These are phyloP conservation scores for Patiria pectinifera DNA, from an alignment of 53 echinoderm and acorn worm species.

Conservation along the genomic window DNA sequence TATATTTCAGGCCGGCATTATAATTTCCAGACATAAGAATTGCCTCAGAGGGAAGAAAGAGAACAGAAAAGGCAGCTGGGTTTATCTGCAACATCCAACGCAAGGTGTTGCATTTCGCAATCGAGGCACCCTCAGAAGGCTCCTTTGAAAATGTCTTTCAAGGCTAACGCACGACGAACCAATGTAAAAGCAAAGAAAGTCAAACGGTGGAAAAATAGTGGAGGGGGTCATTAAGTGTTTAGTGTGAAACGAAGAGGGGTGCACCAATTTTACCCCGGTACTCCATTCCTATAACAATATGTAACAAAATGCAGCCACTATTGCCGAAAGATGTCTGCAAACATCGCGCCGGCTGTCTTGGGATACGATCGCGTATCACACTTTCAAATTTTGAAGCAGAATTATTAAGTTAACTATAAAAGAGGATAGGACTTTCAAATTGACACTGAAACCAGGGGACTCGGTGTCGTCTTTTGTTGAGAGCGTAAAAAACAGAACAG, in stretches of 20 bases:
- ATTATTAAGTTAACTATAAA: neutral
- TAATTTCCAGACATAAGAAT: neutral
- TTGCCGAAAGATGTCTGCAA: neutral
- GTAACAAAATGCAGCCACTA: neutral
- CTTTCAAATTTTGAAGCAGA: neutral
- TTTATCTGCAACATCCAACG: neutral
- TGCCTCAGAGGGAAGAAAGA: neutral
- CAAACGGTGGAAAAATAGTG: no score
- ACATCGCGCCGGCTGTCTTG: neutral
- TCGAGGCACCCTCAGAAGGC: neutral
- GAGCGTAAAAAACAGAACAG: no score
- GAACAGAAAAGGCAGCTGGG: neutral
- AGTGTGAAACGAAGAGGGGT: neutral
- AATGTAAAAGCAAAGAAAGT: neutral
- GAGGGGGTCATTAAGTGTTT: neutral
- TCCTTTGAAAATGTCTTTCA: neutral
- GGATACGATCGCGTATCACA: neutral
- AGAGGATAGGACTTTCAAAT: neutral
- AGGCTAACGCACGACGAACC: neutral
- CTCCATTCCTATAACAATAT: neutral
- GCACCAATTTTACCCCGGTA: neutral
- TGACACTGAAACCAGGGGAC: no score
- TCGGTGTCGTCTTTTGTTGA: no score
- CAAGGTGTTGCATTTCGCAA: neutral
- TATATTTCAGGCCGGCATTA: no score